Evolutionary conservation across 2,888 invertebrate species (phyloP).

Genomic region (Lithophane leautieri): DNA sequence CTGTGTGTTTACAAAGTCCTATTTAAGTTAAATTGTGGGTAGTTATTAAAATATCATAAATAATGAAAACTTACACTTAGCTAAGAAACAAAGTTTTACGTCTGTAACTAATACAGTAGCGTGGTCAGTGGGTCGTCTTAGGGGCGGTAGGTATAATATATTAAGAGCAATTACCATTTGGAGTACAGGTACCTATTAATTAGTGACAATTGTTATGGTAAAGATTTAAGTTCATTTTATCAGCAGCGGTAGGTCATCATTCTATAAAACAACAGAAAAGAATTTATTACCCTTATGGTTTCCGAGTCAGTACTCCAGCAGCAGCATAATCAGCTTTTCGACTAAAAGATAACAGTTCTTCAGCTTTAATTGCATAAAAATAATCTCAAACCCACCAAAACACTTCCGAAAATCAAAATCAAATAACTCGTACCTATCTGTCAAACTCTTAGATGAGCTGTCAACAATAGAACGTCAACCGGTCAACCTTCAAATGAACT

Average conservation of each 20-base stretch:
- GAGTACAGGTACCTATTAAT: background rate
- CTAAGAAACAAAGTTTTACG: background rate
- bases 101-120: background rate
- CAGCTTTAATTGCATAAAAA: background rate
- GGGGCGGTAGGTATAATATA: background rate
- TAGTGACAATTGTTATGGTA: background rate
- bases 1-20: background rate
- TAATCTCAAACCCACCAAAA: background rate
- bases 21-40: slow-evolving; percentile 31
- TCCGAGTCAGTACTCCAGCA: slow-evolving; percentile 8
- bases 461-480: slow-evolving; percentile 47
- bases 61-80: background rate
- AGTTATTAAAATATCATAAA: slow-evolving; percentile 1
- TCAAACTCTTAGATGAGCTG: slow-evolving; percentile 34
- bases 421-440: slow-evolving; percentile 7
- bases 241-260: slow-evolving; percentile 25
- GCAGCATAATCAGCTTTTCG: slow-evolving; percentile 29
- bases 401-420: slow-evolving; percentile 25
- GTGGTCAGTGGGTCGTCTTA: too few species aligned
- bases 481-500: slow-evolving; percentile 61
- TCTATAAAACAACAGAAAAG: slow-evolving; percentile 18
- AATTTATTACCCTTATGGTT: slow-evolving; percentile 3
- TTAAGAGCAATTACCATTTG: background rate
- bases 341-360: background rate
- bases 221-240: slow-evolving; percentile 5